Base-by-base conservation (phyloP, 2,113 vertebrate species). In the Psephotus haematonotus region DNA sequence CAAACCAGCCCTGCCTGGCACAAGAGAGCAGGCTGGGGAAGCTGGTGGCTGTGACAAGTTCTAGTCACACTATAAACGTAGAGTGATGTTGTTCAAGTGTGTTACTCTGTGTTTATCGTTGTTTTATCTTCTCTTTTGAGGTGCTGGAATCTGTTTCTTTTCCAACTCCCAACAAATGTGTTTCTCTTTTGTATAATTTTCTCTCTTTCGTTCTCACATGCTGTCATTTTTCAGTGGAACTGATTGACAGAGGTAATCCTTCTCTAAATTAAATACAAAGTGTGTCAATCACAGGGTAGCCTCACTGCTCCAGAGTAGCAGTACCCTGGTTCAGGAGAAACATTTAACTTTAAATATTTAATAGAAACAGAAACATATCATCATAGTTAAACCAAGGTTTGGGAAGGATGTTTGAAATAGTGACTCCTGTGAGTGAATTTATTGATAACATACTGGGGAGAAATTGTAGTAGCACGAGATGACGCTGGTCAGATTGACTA, bases 161-260 rank as follows among this genome's bases (percentile, higher is more conserved):
- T 86, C 84, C 71, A 75, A 23, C 63, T 85, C 81, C 68, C 70
- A 80, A 39, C 60, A 31, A 75, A 78, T 78, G 82, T 85, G 71
- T 93, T 95, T 96, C 88, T 95, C 70, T 82, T 47, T 68, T 96
- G 92, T 95, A 20, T 97, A 65, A 96, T 89, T 94, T 71, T 97
- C 92, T 97, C 90, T 96, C 86, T 97, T 83, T 88, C 44, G 3
- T 64, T 95, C 95, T 96, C 92, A 82, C 96, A 97, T 95, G 97
- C 97, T 97, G 91, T 95, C 96, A 88, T 79, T 70, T 94, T 74
- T 94, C 90, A 96, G 92, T 96, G 93, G 96, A 92, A 87, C 95
- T 96, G 95, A 96, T 70, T 86, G 91, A 44, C 72, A 72, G 95
- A 97, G 97, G 97, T 97, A 97, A 97, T 86, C 84, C 79, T 96